phyloP scores from a whole-genome alignment of 2,113 vertebrate species.

The Silurus asotus region DNA sequence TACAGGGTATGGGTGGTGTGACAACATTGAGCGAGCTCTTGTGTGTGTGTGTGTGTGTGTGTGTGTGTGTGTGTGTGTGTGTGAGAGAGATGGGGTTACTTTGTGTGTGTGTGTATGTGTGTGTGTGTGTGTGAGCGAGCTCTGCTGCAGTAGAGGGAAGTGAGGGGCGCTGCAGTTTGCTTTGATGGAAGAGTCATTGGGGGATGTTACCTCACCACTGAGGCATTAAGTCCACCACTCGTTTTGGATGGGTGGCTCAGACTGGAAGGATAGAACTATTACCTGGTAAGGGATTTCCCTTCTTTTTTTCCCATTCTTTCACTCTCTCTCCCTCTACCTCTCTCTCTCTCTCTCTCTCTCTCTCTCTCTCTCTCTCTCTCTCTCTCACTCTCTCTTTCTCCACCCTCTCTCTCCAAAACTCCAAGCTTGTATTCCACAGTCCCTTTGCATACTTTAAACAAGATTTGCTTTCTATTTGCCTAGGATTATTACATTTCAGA shows the following conservation, averaged over 20 bases:
- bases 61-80: conserved; percentile 13
- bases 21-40: conserved; percentile 34
- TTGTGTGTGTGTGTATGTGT: not conserved
- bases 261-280: conserved; percentile 40
- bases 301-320: conserved; percentile 1
- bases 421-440: not conserved
- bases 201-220: conserved; percentile 44
- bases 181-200: conserved; percentile 42
- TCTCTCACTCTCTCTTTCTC: not conserved
- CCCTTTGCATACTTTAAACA: conserved; percentile 14
- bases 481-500: not conserved
- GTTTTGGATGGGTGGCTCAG: conserved; percentile 40
- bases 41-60: conserved; percentile 23
- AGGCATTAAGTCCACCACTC: conserved; percentile 37
- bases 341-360: not conserved
- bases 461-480: not conserved
- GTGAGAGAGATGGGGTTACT: not conserved
- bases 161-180: conserved; percentile 49
- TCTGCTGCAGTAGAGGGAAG: conserved; percentile 50
- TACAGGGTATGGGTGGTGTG: conserved; percentile 21
- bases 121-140: conserved; percentile 35
- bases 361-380: not conserved
- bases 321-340: not conserved
- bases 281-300: conserved; percentile 46
- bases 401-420: not conserved